Percentiles rank a stretch among this genome's conserved stretches.
These are phyloP conservation scores for Teleopsis dalmanni DNA, from an alignment of 1,140 invertebrate genomes.

Conservation along the genomic window DNA sequence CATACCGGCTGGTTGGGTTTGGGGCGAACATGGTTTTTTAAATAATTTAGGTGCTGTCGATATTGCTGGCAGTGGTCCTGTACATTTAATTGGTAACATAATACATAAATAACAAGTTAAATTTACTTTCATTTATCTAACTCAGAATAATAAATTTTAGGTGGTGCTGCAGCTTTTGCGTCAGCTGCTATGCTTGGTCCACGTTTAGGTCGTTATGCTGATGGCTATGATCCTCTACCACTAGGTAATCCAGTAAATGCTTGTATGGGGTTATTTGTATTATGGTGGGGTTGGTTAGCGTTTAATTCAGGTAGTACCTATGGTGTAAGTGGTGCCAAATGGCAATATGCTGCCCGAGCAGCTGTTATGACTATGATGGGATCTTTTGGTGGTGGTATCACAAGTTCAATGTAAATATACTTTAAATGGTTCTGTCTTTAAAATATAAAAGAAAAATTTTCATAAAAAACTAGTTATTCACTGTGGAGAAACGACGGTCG, in stretches of 20 bases:
- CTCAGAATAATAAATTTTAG: no score
- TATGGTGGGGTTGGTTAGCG: constrained; percentile 92
- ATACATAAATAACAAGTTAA: background rate
- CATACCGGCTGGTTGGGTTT: constrained; percentile 67
- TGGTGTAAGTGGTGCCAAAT: constrained; percentile 60
- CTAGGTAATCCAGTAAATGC: constrained; percentile 85
- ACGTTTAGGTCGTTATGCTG: constrained; percentile 75
- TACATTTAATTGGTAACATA: constrained; percentile 73
- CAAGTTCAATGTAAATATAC: constrained; percentile 55
- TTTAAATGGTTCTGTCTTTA: background rate
- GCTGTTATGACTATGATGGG: constrained; percentile 84
- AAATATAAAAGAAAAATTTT: background rate
- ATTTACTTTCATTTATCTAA: background rate
- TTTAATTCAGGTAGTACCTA: constrained; percentile 90
- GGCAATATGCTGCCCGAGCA: constrained; percentile 74
- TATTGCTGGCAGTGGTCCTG: constrained; percentile 84
- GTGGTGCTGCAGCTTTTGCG: constrained; percentile 63
- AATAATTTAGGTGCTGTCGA: constrained; percentile 75
- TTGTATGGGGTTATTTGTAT: constrained; percentile 83
- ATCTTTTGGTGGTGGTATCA: constrained; percentile 78
- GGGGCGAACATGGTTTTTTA: constrained; percentile 79
- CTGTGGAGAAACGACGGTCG: constrained; percentile 62
- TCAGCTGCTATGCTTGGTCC: constrained; percentile 86
- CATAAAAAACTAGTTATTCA: constrained; percentile 47
- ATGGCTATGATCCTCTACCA: constrained; percentile 64